phyloP scores from a whole-genome alignment of 2,113 vertebrate genomes.

The Macrotis lagotis region DNA sequence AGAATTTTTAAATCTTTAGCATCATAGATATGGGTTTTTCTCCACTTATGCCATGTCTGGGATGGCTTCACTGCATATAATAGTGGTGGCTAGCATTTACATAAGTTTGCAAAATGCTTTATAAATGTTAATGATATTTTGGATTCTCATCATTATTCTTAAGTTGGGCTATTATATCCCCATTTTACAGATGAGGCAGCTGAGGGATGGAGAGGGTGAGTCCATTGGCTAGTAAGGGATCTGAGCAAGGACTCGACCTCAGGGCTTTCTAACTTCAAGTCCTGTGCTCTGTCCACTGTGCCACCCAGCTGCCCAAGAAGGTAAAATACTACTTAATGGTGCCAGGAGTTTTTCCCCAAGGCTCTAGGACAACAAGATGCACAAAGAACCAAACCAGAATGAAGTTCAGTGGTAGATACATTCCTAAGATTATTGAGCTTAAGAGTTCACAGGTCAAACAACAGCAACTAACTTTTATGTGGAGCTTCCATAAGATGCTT shows the following conservation, averaged over 20 bases:
- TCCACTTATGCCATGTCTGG: not conserved
- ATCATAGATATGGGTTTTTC: not conserved
- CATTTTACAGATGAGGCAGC: not conserved
- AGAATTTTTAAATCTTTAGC: not conserved
- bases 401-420: accelerated
- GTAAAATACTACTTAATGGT: not conserved
- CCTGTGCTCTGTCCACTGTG: not conserved
- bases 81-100: not conserved
- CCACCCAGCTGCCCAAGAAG: not conserved
- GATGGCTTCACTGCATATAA: not conserved
- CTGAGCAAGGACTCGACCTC: not conserved
- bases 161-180: not conserved
- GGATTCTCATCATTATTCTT: not conserved
- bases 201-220: not conserved
- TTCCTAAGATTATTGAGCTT: not conserved
- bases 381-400: accelerated
- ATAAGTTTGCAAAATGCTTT: not conserved
- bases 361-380: accelerated
- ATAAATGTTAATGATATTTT: accelerated
- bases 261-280: not conserved
- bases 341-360: accelerated
- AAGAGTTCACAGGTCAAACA: not conserved
- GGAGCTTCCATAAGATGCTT: not conserved
- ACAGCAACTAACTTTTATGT: accelerated
- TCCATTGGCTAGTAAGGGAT: not conserved